Evolutionary conservation across 2,113 vertebrate genomes (phyloP).

Genomic region (Periophthalmus modestus): DNA sequence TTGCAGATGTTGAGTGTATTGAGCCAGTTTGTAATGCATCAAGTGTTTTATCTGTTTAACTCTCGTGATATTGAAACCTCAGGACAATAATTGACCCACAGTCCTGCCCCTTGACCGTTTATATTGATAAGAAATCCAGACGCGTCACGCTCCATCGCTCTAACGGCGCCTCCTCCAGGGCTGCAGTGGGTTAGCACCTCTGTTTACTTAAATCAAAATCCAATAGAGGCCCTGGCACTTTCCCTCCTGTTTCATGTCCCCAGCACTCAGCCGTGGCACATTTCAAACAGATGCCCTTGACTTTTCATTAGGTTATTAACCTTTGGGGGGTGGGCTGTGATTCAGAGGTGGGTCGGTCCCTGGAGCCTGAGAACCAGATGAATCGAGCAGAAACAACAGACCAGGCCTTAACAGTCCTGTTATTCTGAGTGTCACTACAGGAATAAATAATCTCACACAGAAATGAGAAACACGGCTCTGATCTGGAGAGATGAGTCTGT

Average conservation of each 20-base stretch:
- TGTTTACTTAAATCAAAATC: slow-evolving; percentile 76
- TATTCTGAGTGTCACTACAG: slow-evolving; percentile 38
- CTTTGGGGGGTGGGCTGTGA: slow-evolving; percentile 67
- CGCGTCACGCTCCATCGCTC: slow-evolving; percentile 12
- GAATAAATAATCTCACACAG: slow-evolving; percentile 39
- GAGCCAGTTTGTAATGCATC: not conserved
- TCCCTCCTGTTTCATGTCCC: slow-evolving; percentile 33
- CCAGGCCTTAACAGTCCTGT: slow-evolving; percentile 35
- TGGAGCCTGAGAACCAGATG: slow-evolving; percentile 33
- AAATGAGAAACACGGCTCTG: slow-evolving; percentile 26
- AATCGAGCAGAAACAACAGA: slow-evolving; percentile 46
- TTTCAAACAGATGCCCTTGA: slow-evolving; percentile 70
- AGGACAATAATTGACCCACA: slow-evolving; percentile 52
- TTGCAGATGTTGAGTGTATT: too few species aligned
- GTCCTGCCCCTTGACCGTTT: slow-evolving; percentile 40
- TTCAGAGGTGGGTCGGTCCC: slow-evolving; percentile 48
- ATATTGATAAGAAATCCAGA: slow-evolving; percentile 38
- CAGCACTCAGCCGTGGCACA: slow-evolving; percentile 52
- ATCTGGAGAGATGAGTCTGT: slow-evolving; percentile 27
- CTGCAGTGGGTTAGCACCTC: slow-evolving; percentile 43
- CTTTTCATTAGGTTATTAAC: slow-evolving; percentile 76
- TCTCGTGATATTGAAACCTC: slow-evolving; percentile 26
- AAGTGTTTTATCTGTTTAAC: not conserved
- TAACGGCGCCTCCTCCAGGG: slow-evolving; percentile 2
- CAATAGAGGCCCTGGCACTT: slow-evolving; percentile 57